A percentile compares a stretch with the other conserved stretches of the same genome.
These are phyloP conservation scores for Psococerastis gibbosa DNA, from an alignment of 2,888 invertebrate genomes.

Conservation along the genomic window DNA sequence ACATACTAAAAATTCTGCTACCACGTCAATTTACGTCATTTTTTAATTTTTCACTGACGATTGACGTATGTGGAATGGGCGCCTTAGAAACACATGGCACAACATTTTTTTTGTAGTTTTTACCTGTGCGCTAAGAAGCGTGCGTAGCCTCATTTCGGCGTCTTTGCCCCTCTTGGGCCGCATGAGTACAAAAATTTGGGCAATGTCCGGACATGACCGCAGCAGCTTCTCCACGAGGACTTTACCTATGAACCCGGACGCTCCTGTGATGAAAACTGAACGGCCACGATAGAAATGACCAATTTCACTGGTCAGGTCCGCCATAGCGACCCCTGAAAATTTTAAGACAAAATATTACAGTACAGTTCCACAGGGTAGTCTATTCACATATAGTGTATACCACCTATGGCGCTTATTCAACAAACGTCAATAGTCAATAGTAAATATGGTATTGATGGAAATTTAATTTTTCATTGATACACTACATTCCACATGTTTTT, in stretches of 20 bases:
- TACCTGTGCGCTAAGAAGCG: slow-evolving; percentile 28
- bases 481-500: too few species aligned
- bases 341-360: background rate
- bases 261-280: slow-evolving; percentile 32
- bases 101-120: slow-evolving; percentile 14
- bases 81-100: too few species aligned
- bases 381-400: too few species aligned
- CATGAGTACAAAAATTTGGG: slow-evolving; percentile 30
- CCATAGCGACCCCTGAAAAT: background rate
- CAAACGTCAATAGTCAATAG: too few species aligned
- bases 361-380: too few species aligned
- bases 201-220: slow-evolving; percentile 31
- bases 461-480: too few species aligned
- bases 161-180: slow-evolving; percentile 27
- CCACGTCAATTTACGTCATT: too few species aligned
- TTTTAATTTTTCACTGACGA: too few species aligned
- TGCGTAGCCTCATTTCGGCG: slow-evolving; percentile 23
- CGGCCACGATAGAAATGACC: slow-evolving; percentile 26
- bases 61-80: too few species aligned
- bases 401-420: too few species aligned
- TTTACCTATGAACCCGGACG: slow-evolving; percentile 38
- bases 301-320: slow-evolving; percentile 15
- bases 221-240: slow-evolving; percentile 38
- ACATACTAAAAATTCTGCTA: too few species aligned
- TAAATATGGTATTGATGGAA: too few species aligned